Conservation (phyloP, 2,797 vertebrate genomes). For the Channallabes apus region DNA sequence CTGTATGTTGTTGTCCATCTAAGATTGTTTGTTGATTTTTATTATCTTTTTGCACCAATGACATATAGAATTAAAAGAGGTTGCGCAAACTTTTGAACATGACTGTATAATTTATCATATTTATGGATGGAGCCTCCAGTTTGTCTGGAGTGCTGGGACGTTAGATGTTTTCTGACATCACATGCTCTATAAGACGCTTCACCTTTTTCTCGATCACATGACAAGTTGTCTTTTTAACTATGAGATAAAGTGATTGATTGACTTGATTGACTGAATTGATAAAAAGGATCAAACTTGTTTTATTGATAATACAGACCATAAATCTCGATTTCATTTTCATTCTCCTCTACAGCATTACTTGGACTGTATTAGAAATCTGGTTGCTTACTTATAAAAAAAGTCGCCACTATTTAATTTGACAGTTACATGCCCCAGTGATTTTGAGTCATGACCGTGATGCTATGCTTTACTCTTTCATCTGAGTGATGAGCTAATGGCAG, state of each 20-base stretch:
- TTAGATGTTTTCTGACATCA: neutral
- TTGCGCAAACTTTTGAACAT: too few relatives aligned
- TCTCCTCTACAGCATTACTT: neutral
- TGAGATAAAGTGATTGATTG: too few relatives aligned
- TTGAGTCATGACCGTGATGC: neutral
- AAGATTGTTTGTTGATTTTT: too few relatives aligned
- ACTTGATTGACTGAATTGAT: too few relatives aligned
- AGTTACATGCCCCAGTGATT: neutral
- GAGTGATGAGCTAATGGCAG: constrained; percentile 1
- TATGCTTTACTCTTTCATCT: neutral
- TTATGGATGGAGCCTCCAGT: neutral
- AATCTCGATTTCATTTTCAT: neutral
- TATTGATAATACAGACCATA: neutral
- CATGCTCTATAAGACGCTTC: neutral
- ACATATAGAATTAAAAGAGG: too few relatives aligned
- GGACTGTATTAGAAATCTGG: neutral
- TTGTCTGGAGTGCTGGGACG: neutral
- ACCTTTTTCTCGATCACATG: neutral
- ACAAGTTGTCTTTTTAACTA: neutral
- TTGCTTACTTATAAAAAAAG: neutral
- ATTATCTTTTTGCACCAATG: too few relatives aligned
- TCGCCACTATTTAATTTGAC: neutral
- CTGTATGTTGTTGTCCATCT: too few relatives aligned
- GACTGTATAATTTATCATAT: neutral
- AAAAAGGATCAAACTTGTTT: neutral